Conservation (phyloP, 2,888 invertebrate species). For the Eremobia ochroleuca region DNA sequence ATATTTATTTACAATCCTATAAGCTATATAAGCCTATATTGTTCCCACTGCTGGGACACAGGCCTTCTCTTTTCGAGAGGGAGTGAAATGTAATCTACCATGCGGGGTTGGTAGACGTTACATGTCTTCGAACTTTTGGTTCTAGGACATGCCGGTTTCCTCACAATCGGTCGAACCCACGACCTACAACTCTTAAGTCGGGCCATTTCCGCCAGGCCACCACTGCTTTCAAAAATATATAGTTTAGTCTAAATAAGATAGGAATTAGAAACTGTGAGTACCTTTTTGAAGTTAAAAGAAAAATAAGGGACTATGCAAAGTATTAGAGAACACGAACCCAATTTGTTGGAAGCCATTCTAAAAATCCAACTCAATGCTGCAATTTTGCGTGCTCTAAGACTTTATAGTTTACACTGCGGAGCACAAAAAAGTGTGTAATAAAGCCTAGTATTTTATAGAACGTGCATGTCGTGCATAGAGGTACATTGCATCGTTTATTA, state of each 20-base stretch:
- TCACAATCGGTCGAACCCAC: not conserved
- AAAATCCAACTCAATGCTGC: constrained; percentile 25
- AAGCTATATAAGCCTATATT: no score
- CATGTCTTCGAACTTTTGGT: not conserved
- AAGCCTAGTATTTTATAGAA: constrained; percentile 64
- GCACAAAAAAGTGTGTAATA: constrained; percentile 53
- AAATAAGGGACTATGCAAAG: not conserved
- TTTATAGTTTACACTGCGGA: constrained; percentile 27
- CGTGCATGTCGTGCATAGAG: constrained; percentile 64
- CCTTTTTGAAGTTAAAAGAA: not conserved
- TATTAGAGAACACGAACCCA: constrained; percentile 10
- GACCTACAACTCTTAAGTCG: no score
- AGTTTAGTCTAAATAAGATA: no score
- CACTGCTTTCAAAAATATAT: not conserved
- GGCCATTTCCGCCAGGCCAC: no score
- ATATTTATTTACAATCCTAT: not conserved
- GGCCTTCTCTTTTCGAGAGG: not conserved
- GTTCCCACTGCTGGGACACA: not conserved
- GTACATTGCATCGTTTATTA: constrained; percentile 64
- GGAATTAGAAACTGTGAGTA: not conserved
- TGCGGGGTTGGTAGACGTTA: not conserved
- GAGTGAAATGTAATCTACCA: not conserved
- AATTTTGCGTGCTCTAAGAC: constrained; percentile 33
- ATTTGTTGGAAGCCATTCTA: constrained; percentile 18
- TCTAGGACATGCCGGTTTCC: not conserved